Conservation (phyloP, 2,113 vertebrate species). For the Mungos mungo region DNA sequence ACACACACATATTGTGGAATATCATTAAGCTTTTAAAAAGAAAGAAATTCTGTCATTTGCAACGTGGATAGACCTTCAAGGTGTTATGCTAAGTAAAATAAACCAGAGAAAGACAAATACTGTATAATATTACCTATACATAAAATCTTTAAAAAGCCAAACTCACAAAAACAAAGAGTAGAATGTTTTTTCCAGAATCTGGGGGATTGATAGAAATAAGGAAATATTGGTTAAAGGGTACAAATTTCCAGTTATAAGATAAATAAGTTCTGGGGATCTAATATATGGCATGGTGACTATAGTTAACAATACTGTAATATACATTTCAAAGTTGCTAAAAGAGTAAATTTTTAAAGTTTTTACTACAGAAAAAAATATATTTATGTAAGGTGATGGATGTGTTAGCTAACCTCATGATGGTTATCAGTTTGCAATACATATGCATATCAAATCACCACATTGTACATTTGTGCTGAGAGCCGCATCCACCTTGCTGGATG, state of each 20-base stretch:
- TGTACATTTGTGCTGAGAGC: background rate
- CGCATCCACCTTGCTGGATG: too few relatives aligned
- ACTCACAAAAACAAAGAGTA: background rate
- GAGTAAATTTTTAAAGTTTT: background rate
- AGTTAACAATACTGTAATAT: background rate
- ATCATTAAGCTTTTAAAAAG: background rate
- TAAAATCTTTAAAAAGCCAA: background rate
- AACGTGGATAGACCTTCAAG: too few relatives aligned
- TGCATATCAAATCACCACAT: background rate
- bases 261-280: background rate
- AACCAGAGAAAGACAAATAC: background rate
- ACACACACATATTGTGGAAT: background rate
- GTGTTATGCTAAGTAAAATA: too few relatives aligned
- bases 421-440: background rate
- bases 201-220: background rate
- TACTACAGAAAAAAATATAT: background rate
- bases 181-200: background rate
- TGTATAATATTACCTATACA: background rate
- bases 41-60: too few relatives aligned
- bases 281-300: background rate
- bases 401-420: background rate
- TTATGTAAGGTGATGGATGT: background rate
- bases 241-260: background rate
- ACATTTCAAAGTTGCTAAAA: background rate
- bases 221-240: background rate